These are phyloP conservation scores for Mongoloraphidia duomilia DNA, from an alignment of 2,888 invertebrate genomes.

Conservation along the genomic window DNA sequence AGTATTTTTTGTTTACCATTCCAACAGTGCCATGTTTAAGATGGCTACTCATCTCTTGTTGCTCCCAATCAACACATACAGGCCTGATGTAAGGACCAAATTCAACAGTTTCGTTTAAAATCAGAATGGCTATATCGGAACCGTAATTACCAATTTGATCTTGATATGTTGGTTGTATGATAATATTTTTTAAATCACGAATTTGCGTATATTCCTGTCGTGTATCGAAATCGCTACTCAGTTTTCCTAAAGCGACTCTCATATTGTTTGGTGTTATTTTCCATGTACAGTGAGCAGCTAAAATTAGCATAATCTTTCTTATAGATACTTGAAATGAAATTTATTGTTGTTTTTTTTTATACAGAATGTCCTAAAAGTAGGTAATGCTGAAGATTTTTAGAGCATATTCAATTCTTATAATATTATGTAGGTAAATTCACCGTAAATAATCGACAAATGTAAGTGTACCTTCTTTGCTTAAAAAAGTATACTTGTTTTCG, in stretches of 20 bases:
- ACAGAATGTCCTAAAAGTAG: no score
- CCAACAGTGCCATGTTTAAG: conserved; percentile 16
- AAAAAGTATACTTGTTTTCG: no score
- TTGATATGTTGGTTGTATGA: conserved; percentile 31
- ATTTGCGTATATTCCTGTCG: conserved; percentile 21
- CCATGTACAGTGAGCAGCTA: conserved; percentile 33
- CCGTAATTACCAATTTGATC: conserved; percentile 37
- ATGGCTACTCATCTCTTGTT: conserved; percentile 18
- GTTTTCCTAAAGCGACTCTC: conserved; percentile 25
- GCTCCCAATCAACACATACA: conserved; percentile 34
- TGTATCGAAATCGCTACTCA: conserved; percentile 22
- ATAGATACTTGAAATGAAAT: no score
- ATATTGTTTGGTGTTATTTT: conserved; percentile 22
- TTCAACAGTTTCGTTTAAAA: conserved; percentile 27
- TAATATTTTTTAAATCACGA: conserved; percentile 28
- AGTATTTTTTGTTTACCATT: conserved; percentile 13
- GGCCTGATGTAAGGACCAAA: conserved; percentile 33
- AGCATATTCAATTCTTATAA: no score
- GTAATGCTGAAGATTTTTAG: no score
- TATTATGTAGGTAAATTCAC: no score
- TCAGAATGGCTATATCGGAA: conserved; percentile 39
- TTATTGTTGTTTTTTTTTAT: no score
- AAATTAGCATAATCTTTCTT: neutral
- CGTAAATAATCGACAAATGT: no score
- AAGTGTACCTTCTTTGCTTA: no score